These are phyloP conservation scores for Cricetomys ansorgei DNA, from an alignment of 2,113 vertebrate genomes.

Conservation along the genomic window DNA sequence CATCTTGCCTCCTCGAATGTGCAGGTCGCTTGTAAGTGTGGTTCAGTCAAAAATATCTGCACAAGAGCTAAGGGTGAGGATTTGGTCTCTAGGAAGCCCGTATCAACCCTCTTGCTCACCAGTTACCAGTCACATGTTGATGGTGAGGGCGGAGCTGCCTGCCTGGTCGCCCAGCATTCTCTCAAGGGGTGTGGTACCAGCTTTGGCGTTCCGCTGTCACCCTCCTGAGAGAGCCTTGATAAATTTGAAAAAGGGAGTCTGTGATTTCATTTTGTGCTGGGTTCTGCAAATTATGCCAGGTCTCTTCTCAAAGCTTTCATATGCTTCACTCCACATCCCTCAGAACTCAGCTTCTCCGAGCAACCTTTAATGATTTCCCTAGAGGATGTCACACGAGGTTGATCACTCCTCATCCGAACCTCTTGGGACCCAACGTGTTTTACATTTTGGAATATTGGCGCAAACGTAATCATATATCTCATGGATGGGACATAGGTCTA, in stretches of 20 bases:
- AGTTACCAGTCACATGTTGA: neutral
- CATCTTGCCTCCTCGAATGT: neutral
- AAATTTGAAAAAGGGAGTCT: neutral
- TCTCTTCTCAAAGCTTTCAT: neutral
- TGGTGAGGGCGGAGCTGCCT: neutral
- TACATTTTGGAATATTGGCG: neutral
- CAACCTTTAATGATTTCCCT: neutral
- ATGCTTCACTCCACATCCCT: neutral
- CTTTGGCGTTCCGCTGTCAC: neutral
- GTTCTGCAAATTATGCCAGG: neutral
- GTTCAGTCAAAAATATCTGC: neutral
- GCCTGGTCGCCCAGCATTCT: rapidly evolving
- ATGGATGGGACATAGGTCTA: neutral
- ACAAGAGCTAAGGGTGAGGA: neutral
- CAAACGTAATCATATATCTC: neutral
- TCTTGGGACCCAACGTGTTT: neutral
- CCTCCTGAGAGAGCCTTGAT: neutral
- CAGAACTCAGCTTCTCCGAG: neutral
- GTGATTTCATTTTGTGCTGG: neutral
- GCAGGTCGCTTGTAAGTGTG: neutral
- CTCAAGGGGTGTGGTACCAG: neutral
- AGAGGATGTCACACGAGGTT: neutral
- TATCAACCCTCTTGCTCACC: neutral
- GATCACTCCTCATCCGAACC: neutral
- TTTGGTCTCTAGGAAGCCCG: neutral